A percentile compares a stretch with the other conserved stretches of the same genome.
Evolutionary conservation across 2,888 invertebrate species (phyloP).

Genomic region (Nemoura dubitans): DNA sequence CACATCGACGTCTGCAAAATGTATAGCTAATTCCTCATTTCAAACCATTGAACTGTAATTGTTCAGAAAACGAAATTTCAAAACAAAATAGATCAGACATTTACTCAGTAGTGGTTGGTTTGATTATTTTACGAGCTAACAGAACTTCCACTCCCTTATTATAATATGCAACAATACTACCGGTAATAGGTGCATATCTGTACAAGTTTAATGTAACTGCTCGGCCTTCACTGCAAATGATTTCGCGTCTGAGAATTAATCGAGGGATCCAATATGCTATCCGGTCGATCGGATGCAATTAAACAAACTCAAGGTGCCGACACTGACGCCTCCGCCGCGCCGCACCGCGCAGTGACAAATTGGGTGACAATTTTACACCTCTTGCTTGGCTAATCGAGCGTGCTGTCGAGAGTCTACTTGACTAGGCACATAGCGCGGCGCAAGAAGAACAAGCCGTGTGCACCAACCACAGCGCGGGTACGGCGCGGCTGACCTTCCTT

Average conservation of each 20-base stretch:
- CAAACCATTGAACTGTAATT: too few relatives aligned
- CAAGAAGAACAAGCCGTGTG: background rate
- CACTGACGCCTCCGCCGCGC: background rate
- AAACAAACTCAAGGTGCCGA: conserved; percentile 15
- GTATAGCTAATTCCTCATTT: too few relatives aligned
- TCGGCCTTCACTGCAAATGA: too few relatives aligned
- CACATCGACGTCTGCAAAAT: too few relatives aligned
- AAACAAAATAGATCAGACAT: too few relatives aligned
- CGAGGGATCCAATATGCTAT: background rate
- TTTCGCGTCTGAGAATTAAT: too few relatives aligned
- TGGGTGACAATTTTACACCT: conserved; percentile 38
- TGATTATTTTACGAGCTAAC: too few relatives aligned
- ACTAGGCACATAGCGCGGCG: too few relatives aligned
- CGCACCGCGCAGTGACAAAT: conserved; percentile 16
- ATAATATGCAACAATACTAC: background rate
- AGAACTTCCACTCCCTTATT: too few relatives aligned
- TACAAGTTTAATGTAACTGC: too few relatives aligned
- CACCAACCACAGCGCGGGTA: background rate
- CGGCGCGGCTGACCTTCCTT: background rate
- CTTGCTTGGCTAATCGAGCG: conserved; percentile 29
- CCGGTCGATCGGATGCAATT: background rate
- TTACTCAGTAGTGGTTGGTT: too few relatives aligned
- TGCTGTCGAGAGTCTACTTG: background rate
- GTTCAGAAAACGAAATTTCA: too few relatives aligned
- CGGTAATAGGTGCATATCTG: background rate